Conservation (phyloP, 1,140 invertebrate species). For the Drusus annulatus region DNA sequence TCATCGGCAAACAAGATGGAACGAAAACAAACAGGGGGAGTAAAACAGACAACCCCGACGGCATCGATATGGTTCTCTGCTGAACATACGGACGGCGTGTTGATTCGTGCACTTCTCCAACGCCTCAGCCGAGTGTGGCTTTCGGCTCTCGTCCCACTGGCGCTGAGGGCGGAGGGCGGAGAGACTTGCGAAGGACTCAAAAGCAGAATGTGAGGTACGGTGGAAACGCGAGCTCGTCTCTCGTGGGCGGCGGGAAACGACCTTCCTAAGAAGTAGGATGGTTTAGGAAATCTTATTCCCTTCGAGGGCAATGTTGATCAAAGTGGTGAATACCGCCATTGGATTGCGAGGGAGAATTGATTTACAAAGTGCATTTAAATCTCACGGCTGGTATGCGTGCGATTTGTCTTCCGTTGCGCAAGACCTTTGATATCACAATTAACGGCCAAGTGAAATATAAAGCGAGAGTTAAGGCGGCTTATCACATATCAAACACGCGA, state of each 20-base stretch:
- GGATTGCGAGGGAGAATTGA: neutral
- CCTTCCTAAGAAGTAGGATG: no score
- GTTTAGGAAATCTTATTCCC: no score
- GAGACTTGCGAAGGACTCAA: no score
- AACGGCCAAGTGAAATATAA: slow-evolving; percentile 7
- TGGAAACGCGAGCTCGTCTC: no score
- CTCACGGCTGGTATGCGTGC: neutral
- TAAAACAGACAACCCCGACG: slow-evolving; percentile 4
- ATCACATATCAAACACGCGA: slow-evolving; percentile 1
- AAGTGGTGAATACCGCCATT: neutral
- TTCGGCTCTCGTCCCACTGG: no score
- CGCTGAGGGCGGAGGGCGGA: no score
- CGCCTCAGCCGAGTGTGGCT: no score
- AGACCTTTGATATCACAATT: slow-evolving; percentile 23
- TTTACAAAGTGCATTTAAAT: slow-evolving; percentile 10
- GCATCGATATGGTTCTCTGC: neutral
- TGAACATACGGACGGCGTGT: no score
- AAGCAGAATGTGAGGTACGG: no score
- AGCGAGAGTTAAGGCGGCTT: neutral
- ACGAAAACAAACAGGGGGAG: slow-evolving; percentile 25
- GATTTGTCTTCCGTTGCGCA: neutral
- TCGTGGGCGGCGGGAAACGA: no score
- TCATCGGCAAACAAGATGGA: slow-evolving; percentile 28
- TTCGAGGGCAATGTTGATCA: no score
- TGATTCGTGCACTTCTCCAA: no score